Evolutionary conservation across 2,888 invertebrate genomes (phyloP).

Genomic region (Agrochola lychnidis): DNA sequence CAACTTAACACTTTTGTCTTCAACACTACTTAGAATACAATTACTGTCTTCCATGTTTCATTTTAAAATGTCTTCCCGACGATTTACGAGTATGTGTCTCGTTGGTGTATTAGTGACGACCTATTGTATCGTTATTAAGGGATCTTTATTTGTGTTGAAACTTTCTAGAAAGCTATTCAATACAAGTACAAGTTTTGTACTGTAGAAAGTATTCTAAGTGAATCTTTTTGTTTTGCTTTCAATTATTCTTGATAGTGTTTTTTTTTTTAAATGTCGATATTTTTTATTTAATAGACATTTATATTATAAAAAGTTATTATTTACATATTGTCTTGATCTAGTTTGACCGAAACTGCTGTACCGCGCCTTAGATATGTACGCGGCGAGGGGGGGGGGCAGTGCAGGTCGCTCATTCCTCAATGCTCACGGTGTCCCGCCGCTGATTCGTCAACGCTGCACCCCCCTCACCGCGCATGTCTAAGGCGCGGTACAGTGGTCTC

Average conservation of each 20-base stretch:
- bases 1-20: constrained; percentile 6
- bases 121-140: constrained; percentile 4
- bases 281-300: not conserved
- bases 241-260: not conserved
- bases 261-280: not conserved
- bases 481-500: too few species aligned
- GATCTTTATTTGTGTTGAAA: constrained; percentile 4
- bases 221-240: not conserved
- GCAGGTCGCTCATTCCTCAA: too few species aligned
- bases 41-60: constrained; percentile 2
- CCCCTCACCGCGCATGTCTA: too few species aligned
- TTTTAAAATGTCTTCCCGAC: not conserved
- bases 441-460: too few species aligned
- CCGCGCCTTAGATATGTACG: too few species aligned
- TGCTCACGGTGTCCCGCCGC: too few species aligned
- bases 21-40: constrained; percentile 2
- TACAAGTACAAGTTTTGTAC: not conserved
- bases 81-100: constrained; percentile 28
- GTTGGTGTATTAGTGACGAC: not conserved
- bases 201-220: not conserved
- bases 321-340: not conserved
- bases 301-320: not conserved
- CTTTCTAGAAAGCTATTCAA: not conserved
- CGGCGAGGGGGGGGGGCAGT: too few species aligned
- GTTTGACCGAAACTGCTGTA: too few species aligned